These are phyloP conservation scores for Trisateles emortualis DNA, from an alignment of 2,888 invertebrate species.

Conservation along the genomic window DNA sequence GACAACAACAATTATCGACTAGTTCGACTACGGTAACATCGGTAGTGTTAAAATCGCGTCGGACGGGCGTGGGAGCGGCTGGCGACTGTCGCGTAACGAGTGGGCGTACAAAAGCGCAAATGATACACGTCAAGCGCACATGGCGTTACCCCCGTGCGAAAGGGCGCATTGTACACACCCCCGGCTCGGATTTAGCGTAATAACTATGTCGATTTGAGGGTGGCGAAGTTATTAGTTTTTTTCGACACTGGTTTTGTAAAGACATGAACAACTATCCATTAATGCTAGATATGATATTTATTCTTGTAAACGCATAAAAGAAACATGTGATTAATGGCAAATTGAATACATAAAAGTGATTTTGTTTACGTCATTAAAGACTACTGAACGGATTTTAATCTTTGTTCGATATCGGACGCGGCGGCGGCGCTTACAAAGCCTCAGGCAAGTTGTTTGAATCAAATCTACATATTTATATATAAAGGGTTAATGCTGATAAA, in stretches of 20 bases:
- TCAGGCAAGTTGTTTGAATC: constrained; percentile 27
- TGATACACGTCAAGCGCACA: constrained; percentile 77
- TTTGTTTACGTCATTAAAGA: constrained; percentile 23
- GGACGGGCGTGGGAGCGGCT: constrained; percentile 18
- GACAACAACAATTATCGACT: constrained; percentile 11
- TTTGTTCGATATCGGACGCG: constrained; percentile 33
- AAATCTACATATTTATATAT: constrained; percentile 27
- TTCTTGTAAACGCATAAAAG: background rate
- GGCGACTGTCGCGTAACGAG: constrained; percentile 55
- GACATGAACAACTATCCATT: background rate
- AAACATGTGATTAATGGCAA: background rate
- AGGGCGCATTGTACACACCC: constrained; percentile 53
- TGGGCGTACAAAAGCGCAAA: constrained; percentile 79
- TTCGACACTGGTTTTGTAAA: constrained; percentile 4
- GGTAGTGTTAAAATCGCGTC: constrained; percentile 21
- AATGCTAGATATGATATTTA: background rate
- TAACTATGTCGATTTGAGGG: constrained; percentile 46
- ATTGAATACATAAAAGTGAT: background rate
- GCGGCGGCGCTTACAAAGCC: constrained; percentile 32
- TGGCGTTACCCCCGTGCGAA: constrained; percentile 51
- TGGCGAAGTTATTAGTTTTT: constrained; percentile 35
- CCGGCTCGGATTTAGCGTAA: constrained; percentile 47
- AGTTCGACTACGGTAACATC: constrained; percentile 20
- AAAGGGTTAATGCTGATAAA: constrained; percentile 28
- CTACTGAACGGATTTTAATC: constrained; percentile 44